These are phyloP conservation scores for Danio albolineatus DNA, from an alignment of 2,797 vertebrate species.

Conservation along the genomic window DNA sequence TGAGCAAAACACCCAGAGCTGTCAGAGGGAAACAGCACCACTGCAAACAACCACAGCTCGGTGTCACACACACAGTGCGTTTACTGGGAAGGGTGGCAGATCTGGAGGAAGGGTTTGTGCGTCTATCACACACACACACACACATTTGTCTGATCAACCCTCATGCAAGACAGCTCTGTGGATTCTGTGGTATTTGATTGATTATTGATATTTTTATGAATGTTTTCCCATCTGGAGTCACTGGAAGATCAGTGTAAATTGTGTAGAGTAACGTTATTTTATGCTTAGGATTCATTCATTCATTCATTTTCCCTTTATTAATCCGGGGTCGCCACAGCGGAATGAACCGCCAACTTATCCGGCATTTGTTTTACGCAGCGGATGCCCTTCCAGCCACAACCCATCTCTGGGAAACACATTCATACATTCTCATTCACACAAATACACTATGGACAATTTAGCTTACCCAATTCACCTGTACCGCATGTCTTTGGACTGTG, in stretches of 20 bases:
- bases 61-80: slow-evolving; percentile 53
- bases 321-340: no score
- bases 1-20: slow-evolving; percentile 59
- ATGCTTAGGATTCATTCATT: no score
- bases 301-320: no score
- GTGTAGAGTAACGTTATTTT: neutral
- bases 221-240: neutral
- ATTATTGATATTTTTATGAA: slow-evolving; percentile 36
- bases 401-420: no score
- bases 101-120: slow-evolving; percentile 37
- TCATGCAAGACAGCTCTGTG: slow-evolving; percentile 38
- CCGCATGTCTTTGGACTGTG: no score
- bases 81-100: slow-evolving; percentile 48
- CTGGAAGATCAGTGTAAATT: neutral
- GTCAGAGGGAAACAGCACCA: slow-evolving; percentile 51
- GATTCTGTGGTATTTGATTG: slow-evolving; percentile 30
- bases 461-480: no score
- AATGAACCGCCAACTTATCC: no score
- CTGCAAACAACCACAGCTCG: slow-evolving; percentile 62
- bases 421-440: no score
- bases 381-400: no score
- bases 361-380: no score
- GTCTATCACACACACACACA: slow-evolving; percentile 56
- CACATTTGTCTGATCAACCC: slow-evolving; percentile 54
- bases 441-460: no score